Evolutionary conservation across 2,888 invertebrate species (phyloP).

Genomic region (Boloria selene): DNA sequence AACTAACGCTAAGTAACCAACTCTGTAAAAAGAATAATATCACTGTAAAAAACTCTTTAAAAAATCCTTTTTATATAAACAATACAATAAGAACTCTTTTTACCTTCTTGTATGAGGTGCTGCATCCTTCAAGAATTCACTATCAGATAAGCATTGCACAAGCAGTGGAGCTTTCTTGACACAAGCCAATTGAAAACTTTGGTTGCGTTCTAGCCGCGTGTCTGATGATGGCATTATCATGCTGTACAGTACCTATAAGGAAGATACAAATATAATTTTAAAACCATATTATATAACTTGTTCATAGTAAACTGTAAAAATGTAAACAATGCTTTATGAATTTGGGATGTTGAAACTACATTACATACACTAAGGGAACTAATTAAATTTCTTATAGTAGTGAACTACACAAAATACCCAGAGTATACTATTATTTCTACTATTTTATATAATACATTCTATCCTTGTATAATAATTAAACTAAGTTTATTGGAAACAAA

Average conservation of each 20-base stretch:
- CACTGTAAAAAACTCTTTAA: background rate
- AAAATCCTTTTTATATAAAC: no score
- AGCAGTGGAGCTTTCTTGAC: slow-evolving; percentile 81
- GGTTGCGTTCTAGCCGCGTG: slow-evolving; percentile 86
- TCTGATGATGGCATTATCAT: slow-evolving; percentile 95
- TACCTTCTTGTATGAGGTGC: slow-evolving; percentile 76
- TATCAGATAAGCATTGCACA: slow-evolving; percentile 74
- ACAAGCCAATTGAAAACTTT: slow-evolving; percentile 83
- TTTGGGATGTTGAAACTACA: no score
- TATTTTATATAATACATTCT: no score
- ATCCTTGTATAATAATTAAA: background rate
- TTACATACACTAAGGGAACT: no score
- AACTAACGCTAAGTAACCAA: slow-evolving; percentile 93
- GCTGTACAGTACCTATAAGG: slow-evolving; percentile 88
- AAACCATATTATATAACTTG: background rate
- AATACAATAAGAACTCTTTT: background rate
- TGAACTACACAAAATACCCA: no score
- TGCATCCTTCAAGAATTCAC: slow-evolving; percentile 74
- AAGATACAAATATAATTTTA: slow-evolving; percentile 15
- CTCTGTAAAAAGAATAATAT: slow-evolving; percentile 73
- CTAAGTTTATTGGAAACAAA: slow-evolving; percentile 7
- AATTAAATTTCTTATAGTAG: no score
- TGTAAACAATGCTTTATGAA: no score
- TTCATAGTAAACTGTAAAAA: no score
- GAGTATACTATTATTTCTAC: no score